These are phyloP conservation scores for Drosophila tanythrix DNA, from an alignment of 2,888 invertebrate genomes.

Conservation along the genomic window DNA sequence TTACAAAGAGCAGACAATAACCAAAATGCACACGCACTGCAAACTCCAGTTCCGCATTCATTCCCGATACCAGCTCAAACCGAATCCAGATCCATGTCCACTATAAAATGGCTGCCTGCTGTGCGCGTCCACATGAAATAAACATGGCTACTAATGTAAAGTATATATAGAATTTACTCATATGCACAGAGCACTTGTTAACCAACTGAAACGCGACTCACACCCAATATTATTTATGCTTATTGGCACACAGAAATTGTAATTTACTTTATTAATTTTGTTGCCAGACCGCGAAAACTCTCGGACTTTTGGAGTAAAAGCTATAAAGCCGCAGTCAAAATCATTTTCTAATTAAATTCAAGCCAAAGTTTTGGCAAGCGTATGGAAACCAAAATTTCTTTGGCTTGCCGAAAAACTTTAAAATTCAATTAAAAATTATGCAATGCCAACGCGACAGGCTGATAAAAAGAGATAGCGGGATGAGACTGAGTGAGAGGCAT, in stretches of 20 bases:
- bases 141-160: slow-evolving; percentile 75
- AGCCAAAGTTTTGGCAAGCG: slow-evolving; percentile 65
- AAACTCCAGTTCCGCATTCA: slow-evolving; percentile 4
- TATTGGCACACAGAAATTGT: slow-evolving; percentile 47
- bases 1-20: slow-evolving; percentile 82
- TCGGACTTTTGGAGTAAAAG: slow-evolving; percentile 34
- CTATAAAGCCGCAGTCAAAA: slow-evolving; percentile 75
- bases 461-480: slow-evolving; percentile 16
- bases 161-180: slow-evolving; percentile 8
- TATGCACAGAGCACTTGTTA: slow-evolving; percentile 27
- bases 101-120: slow-evolving; percentile 47
- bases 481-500: slow-evolving; percentile 1
- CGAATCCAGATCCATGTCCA: slow-evolving; percentile 16
- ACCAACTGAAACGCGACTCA: slow-evolving; percentile 24
- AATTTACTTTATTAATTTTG: slow-evolving; percentile 70
- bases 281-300: slow-evolving; percentile 59
- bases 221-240: slow-evolving; percentile 23
- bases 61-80: neutral
- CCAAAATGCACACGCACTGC: slow-evolving; percentile 47
- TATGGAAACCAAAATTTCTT: slow-evolving; percentile 75
- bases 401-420: slow-evolving; percentile 75
- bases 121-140: slow-evolving; percentile 72
- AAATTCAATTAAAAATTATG: slow-evolving; percentile 81
- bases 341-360: slow-evolving; percentile 80
- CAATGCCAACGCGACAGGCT: slow-evolving; percentile 50